phyloP scores from a whole-genome alignment of 2,113 vertebrate genomes.

The Mesoclemmys tuberculata region DNA sequence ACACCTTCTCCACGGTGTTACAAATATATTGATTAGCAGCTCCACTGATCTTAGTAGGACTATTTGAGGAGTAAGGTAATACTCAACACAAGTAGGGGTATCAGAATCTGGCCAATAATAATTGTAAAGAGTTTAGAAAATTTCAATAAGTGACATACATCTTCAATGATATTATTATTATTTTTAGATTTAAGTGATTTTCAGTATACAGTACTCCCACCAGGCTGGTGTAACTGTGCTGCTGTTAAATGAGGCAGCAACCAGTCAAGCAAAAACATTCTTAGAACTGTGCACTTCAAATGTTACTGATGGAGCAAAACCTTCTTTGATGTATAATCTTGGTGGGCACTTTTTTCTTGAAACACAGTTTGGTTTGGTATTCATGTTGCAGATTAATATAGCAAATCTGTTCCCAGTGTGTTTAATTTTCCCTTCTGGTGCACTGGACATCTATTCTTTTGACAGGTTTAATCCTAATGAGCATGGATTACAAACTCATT shows the following conservation, averaged over 20 bases:
- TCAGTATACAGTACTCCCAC: neutral
- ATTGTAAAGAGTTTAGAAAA: neutral
- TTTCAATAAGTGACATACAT: neutral
- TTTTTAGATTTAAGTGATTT: neutral
- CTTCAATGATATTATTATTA: accelerated
- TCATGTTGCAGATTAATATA: neutral
- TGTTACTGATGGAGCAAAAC: neutral
- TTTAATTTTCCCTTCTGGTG: neutral
- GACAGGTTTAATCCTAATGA: neutral
- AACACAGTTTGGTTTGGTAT: neutral
- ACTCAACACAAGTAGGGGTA: neutral
- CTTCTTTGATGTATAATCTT: neutral
- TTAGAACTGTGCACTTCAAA: neutral
- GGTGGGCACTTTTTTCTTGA: neutral
- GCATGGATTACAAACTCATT: neutral
- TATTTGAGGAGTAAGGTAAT: slow-evolving; percentile 36
- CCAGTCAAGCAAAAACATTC: neutral
- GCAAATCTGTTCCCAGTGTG: neutral
- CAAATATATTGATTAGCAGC: neutral
- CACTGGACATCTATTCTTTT: neutral
- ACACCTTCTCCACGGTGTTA: neutral
- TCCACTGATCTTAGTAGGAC: slow-evolving; percentile 8
- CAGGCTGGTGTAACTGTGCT: neutral
- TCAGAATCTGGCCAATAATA: neutral
- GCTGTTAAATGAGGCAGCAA: neutral